Evolutionary conservation across 2,888 invertebrate genomes (phyloP).

Genomic region (Machimus rusticus): DNA sequence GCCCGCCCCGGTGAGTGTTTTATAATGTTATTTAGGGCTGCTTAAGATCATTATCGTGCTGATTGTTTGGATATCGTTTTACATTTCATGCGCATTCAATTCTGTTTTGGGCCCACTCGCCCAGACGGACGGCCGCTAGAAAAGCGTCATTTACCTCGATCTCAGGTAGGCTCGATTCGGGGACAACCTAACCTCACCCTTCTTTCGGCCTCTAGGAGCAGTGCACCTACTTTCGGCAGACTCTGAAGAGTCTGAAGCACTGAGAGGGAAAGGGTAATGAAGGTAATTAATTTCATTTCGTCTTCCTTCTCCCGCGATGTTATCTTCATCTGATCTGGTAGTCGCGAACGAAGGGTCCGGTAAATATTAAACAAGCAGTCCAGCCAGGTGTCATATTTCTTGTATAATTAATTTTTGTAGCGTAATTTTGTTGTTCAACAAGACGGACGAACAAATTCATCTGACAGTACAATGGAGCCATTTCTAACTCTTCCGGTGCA

Average conservation of each 20-base stretch:
- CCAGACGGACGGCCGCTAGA: not conserved
- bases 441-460: conserved; percentile 25
- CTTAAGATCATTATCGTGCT: conserved; percentile 47
- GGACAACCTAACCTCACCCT: not conserved
- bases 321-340: conserved; percentile 23
- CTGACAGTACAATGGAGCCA: conserved; percentile 17
- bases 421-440: conserved; percentile 28
- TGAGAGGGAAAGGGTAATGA: conserved; percentile 41
- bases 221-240: not conserved
- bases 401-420: conserved; percentile 34
- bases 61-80: conserved; percentile 48
- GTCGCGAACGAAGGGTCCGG: conserved; percentile 7
- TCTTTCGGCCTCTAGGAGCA: not conserved
- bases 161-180: not conserved
- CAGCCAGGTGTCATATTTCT: conserved; percentile 29
- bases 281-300: conserved; percentile 45
- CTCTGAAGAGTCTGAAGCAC: not conserved
- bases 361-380: not conserved
- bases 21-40: conserved; percentile 47
- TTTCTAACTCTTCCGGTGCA: not conserved
- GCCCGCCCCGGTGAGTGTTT: conserved; percentile 41
- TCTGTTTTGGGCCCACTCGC: not conserved
- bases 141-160: not conserved
- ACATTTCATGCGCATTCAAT: conserved; percentile 46
- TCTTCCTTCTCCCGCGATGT: not conserved